Conservation (phyloP, 2,797 vertebrate species). For the Gallinago nigripennis region DNA sequence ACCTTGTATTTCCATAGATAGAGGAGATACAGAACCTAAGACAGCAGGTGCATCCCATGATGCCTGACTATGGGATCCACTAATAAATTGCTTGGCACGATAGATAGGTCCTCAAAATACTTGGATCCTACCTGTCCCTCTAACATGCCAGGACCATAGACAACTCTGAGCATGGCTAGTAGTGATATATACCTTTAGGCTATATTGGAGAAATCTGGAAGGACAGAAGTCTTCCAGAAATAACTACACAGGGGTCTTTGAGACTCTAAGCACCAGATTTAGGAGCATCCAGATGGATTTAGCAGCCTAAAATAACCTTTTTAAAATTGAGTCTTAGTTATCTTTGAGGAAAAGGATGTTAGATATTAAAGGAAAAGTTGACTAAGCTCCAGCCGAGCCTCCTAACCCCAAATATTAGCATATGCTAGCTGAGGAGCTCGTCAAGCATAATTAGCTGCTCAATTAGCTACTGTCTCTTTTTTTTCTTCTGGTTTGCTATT, state of each 20-base stretch:
- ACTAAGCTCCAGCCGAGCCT: neutral
- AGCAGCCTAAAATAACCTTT: neutral
- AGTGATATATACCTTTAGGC: neutral
- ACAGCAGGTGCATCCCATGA: neutral
- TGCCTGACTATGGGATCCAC: neutral
- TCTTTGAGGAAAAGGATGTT: neutral
- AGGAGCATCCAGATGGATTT: neutral
- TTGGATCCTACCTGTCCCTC: neutral
- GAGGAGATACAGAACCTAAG: neutral
- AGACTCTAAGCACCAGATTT: neutral
- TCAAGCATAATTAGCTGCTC: slow-evolving; percentile 1
- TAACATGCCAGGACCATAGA: neutral
- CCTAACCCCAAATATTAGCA: neutral
- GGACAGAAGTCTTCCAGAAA: neutral
- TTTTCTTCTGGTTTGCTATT: neutral
- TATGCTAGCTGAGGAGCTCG: neutral
- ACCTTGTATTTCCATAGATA: neutral
- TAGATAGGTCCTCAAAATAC: neutral
- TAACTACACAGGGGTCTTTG: neutral
- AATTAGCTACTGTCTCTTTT: neutral
- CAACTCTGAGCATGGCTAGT: neutral
- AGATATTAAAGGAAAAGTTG: neutral
- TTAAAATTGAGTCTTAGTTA: neutral
- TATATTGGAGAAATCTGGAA: neutral
- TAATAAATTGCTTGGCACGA: neutral